Base-by-base conservation (phyloP, 1,140 invertebrate genomes). In the Cotesia glomerata region DNA sequence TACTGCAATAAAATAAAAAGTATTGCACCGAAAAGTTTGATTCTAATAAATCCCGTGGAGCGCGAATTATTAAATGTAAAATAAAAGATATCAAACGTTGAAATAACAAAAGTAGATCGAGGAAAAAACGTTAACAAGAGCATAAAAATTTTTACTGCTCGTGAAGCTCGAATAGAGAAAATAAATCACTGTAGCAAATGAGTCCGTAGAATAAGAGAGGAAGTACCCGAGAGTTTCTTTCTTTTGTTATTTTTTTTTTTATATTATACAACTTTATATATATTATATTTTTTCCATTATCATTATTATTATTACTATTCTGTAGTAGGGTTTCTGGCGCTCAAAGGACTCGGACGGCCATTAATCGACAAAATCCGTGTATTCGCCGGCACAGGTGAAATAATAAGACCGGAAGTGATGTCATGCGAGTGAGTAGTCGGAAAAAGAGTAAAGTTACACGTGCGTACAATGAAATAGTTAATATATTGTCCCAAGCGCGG, bases 331-430 rank as follows among this genome's bases (percentile, higher is more conserved):
- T 76, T 75, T 75, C 56, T 34, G 63, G 71, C 59, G 59, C 76
- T 77, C 75, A 75, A 80, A 74, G 79, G 63, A 80, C 72, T 79
- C 26, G 26, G 26, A 26, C 26, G 1, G 26, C 76, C 78, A 79
- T 80, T 80, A 79, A 71, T 71, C n/a, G 63, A 59, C 51, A 16
- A 68, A 39, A 71, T 72, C 51, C 68, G 45, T 54, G 32, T 39
- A 59, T 71, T 64, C 36, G 59, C 54, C 64, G 72, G 64, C 74
- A 26, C 26, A 63, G 74, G 74, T 74, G 73, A 83, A 80, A 84
- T 84, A 84, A 83, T 83, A 78, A 80, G 72, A 82, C 79, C 81
- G 81, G 81, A 83, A 79, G 72, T 80, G 77, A 81, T 77, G 81
- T 81, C 75, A 81, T 35, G 71, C 16, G 62, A 34, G 67, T n/a